phyloP scores from a whole-genome alignment of 2,113 vertebrate genomes.

The Mola mola region DNA sequence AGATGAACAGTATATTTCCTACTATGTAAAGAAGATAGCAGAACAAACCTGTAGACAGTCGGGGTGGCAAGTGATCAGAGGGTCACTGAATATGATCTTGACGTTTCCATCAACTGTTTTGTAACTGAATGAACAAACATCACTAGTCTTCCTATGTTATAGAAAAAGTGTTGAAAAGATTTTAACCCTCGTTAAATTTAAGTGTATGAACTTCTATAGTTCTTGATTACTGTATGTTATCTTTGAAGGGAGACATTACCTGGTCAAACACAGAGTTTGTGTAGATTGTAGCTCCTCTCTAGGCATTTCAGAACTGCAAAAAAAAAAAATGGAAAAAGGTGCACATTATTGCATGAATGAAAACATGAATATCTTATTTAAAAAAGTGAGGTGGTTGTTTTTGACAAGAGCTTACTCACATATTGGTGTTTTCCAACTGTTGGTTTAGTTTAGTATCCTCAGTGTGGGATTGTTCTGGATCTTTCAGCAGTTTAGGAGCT shows the following conservation, averaged over 20 bases:
- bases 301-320: no score
- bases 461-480: slow-evolving; percentile 7
- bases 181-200: not conserved
- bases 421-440: slow-evolving; percentile 11
- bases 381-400: no score
- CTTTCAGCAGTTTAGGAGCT: slow-evolving; percentile 23
- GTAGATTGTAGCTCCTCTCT: no score
- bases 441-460: slow-evolving; percentile 3
- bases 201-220: no score
- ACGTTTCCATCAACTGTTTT: slow-evolving; percentile 48
- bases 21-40: not conserved
- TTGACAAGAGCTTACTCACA: no score
- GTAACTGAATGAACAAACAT: slow-evolving; percentile 64
- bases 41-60: slow-evolving; percentile 72
- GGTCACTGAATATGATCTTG: slow-evolving; percentile 61
- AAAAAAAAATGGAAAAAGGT: no score
- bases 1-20: not conserved
- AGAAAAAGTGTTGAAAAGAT: slow-evolving; percentile 3
- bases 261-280: not conserved
- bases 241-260: no score
- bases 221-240: no score
- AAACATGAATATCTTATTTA: no score
- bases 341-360: no score
- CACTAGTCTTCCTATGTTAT: slow-evolving; percentile 25
- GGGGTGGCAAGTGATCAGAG: slow-evolving; percentile 54